phyloP scores from a whole-genome alignment of 37 sponge, comb jelly and placozoan genomes.

The Halisarca cf. caerulea region DNA sequence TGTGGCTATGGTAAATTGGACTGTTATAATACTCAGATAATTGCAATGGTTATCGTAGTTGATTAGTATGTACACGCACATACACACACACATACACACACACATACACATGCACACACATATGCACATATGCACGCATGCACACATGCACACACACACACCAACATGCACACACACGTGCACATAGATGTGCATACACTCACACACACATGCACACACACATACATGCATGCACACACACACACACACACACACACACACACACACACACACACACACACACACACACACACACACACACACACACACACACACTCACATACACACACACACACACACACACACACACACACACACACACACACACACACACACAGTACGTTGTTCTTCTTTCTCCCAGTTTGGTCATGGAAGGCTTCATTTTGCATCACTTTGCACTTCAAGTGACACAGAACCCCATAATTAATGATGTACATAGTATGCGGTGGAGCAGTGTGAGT shows the following conservation, averaged over 20 bases:
- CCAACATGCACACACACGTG: constrained; percentile 30
- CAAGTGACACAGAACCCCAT: no score
- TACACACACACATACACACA: background rate
- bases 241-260: constrained; percentile 29
- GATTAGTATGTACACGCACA: no score
- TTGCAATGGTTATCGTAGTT: no score
- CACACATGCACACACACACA: background rate
- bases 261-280: constrained; percentile 30
- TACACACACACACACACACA: constrained; percentile 28
- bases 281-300: constrained; percentile 35
- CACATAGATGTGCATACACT: background rate
- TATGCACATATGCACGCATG: constrained; percentile 10
- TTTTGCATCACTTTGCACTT: no score
- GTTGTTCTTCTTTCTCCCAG: no score
- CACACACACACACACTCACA: constrained; percentile 32
- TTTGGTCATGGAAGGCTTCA: no score
- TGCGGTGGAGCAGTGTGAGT: no score
- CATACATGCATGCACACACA: constrained; percentile 10
- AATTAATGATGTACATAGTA: no score
- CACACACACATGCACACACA: constrained; percentile 12
- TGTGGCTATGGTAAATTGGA: no score
- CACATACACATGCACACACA: constrained; percentile 1
- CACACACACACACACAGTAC: background rate
- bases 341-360: constrained; percentile 1
- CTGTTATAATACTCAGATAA: no score